These are phyloP conservation scores for Rissa tridactyla DNA, from an alignment of 2,113 vertebrate species.

Conservation along the genomic window DNA sequence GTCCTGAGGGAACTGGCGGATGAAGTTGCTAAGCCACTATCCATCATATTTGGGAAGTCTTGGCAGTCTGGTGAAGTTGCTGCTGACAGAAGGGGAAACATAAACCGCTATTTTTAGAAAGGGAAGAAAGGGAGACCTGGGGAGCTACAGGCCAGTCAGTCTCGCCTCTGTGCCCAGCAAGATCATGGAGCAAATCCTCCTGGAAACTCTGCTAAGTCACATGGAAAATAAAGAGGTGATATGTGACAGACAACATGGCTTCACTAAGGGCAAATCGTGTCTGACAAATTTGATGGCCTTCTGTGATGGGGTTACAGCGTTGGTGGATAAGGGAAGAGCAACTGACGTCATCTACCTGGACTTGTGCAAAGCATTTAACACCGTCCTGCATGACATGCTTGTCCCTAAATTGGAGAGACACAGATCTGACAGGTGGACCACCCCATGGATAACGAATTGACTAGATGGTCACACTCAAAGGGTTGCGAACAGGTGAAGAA, in stretches of 20 bases:
- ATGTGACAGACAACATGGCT: background rate
- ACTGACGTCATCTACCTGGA: background rate
- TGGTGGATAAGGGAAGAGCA: background rate
- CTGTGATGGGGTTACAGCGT: background rate
- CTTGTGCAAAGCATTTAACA: background rate
- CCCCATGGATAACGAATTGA: background rate
- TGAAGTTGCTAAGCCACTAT: background rate
- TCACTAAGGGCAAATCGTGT: background rate
- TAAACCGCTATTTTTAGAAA: background rate
- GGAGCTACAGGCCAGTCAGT: background rate
- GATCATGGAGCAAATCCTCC: background rate
- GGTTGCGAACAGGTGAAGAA: background rate
- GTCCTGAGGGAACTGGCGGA: background rate
- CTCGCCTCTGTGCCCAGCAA: background rate
- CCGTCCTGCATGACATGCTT: background rate
- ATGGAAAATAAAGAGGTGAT: background rate
- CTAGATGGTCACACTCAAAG: background rate
- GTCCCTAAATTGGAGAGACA: background rate
- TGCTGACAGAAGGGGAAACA: background rate
- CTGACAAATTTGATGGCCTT: background rate
- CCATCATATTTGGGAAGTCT: background rate
- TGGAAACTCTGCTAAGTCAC: background rate
- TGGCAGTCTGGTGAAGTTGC: background rate
- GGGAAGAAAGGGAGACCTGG: background rate
- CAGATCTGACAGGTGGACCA: background rate